Percentiles rank a stretch among this genome's conserved stretches.
phyloP scores from a whole-genome alignment of 2,797 vertebrate species.

The Clamator glandarius region DNA sequence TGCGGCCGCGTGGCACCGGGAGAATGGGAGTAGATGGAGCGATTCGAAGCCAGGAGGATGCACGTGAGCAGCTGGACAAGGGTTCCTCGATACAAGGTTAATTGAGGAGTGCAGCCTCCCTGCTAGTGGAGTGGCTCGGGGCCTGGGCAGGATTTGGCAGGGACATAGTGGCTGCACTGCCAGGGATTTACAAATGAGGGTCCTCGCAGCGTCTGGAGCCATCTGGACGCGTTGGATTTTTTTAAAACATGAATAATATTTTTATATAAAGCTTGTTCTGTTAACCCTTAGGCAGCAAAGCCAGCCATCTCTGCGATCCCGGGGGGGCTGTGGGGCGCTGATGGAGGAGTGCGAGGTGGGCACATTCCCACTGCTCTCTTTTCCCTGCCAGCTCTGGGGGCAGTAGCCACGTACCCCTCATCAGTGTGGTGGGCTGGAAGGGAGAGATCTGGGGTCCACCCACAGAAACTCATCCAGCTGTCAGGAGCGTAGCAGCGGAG shows the following conservation, averaged over 20 bases:
- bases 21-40: background rate
- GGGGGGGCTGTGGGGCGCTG: fast-evolving
- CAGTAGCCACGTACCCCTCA: background rate
- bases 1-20: background rate
- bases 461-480: background rate
- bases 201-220: conserved; percentile 10
- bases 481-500: background rate
- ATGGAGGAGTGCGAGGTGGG: background rate
- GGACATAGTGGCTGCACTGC: background rate
- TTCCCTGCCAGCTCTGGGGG: background rate
- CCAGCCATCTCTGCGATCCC: background rate
- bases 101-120: background rate
- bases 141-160: conserved; percentile 50
- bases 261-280: conserved; percentile 3
- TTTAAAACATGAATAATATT: background rate
- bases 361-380: fast-evolving
- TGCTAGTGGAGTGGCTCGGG: background rate
- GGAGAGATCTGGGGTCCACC: background rate
- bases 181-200: conserved; percentile 37
- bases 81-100: background rate
- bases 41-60: background rate
- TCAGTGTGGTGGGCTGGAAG: background rate
- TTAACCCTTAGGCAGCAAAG: conserved; percentile 44
- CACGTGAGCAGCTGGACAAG: fast-evolving
- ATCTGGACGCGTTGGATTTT: conserved; percentile 45